These are phyloP conservation scores for Cerastis leucographa DNA, from an alignment of 2,888 invertebrate genomes.

Conservation along the genomic window DNA sequence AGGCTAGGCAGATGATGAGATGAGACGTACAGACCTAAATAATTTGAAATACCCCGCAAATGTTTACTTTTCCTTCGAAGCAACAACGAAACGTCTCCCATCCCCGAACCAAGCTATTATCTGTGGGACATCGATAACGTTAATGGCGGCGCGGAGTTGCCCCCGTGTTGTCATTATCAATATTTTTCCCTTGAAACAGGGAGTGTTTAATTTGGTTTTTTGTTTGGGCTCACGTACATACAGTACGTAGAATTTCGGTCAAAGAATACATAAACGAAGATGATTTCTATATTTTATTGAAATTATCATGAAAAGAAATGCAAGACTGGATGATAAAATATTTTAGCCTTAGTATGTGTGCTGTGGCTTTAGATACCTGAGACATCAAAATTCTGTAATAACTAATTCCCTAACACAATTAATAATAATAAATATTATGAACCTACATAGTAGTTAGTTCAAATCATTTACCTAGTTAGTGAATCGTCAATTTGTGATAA, in stretches of 20 bases:
- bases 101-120: slow-evolving; percentile 62
- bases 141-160: slow-evolving; percentile 62
- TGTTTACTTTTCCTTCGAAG: not conserved
- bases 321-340: not conserved
- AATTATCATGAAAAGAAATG: not conserved
- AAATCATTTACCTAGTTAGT: not conserved
- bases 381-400: too few species aligned
- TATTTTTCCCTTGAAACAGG: slow-evolving; percentile 7
- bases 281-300: not conserved
- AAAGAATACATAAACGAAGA: not conserved
- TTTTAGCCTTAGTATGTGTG: too few species aligned
- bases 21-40: not conserved
- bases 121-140: slow-evolving; percentile 69
- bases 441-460: too few species aligned
- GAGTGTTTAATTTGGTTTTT: not conserved
- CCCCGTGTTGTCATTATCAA: slow-evolving; percentile 40
- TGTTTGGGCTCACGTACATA: not conserved
- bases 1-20: not conserved
- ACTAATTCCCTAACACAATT: too few species aligned
- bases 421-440: not conserved
- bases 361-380: too few species aligned
- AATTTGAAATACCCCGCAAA: not conserved
- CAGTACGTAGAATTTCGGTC: not conserved
- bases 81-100: slow-evolving; percentile 64
- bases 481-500: not conserved